Evolutionary conservation across 1,140 invertebrate genomes (phyloP).

Genomic region (Lysiphlebus fabarum): DNA sequence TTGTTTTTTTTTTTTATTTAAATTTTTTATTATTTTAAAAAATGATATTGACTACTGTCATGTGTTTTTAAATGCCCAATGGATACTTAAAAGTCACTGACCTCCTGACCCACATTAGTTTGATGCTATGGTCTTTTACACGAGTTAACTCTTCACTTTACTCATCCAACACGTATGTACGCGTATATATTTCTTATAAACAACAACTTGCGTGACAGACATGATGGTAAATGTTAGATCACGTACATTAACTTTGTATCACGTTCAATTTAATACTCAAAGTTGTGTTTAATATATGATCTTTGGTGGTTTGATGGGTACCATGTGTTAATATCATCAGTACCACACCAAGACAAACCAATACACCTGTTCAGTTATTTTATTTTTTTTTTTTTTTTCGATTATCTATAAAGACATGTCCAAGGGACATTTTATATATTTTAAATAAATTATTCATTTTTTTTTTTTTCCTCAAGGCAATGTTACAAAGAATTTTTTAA

Average conservation of each 20-base stretch:
- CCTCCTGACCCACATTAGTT: conserved; percentile 27
- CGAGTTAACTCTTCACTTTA: too few relatives aligned
- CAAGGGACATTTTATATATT: too few relatives aligned
- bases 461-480: too few relatives aligned
- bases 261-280: neutral
- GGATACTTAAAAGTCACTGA: conserved; percentile 25
- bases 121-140: neutral
- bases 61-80: neutral
- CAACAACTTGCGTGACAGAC: conserved; percentile 2
- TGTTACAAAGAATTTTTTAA: too few relatives aligned
- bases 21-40: too few relatives aligned
- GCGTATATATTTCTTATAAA: neutral
- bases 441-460: too few relatives aligned
- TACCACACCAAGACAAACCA: too few relatives aligned
- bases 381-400: too few relatives aligned
- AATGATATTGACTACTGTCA: neutral
- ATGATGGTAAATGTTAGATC: conserved; percentile 6
- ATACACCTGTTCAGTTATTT: neutral
- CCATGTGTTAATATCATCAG: neutral
- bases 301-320: neutral
- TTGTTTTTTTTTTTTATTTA: too few relatives aligned
- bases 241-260: conserved; percentile 13
- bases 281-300: too few relatives aligned
- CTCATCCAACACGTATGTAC: neutral
- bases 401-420: too few relatives aligned